Conservation (phyloP, 2,888 invertebrate genomes). For the Sialis fuliginosa region DNA sequence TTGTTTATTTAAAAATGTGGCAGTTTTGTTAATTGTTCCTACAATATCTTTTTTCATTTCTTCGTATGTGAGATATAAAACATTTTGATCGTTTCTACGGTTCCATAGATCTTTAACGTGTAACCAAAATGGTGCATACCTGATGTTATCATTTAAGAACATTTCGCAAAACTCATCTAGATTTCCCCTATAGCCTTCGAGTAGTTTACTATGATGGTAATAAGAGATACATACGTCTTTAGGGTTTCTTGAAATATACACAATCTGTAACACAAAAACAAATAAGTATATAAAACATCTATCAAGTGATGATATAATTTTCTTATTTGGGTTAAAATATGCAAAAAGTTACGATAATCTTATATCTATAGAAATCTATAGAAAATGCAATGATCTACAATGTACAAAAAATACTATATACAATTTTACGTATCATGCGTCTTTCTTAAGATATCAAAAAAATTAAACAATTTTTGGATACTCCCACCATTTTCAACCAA, state of each 20-base stretch:
- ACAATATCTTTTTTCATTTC: slow-evolving; percentile 24
- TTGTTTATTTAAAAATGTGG: slow-evolving; percentile 23
- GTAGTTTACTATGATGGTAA: background rate
- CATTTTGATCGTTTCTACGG: slow-evolving; percentile 11
- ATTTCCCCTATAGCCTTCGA: slow-evolving; percentile 11
- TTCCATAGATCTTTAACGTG: slow-evolving; percentile 16
- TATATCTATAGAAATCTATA: too few relatives aligned
- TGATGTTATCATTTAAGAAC: slow-evolving; percentile 16
- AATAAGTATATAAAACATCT: background rate
- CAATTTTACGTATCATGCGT: too few relatives aligned
- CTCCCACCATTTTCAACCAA: too few relatives aligned
- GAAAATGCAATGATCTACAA: too few relatives aligned
- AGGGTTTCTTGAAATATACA: slow-evolving; percentile 1
- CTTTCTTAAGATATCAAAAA: too few relatives aligned
- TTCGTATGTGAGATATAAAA: slow-evolving; percentile 18
- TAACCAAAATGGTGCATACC: slow-evolving; percentile 17
- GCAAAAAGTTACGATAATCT: too few relatives aligned
- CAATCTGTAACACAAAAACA: background rate
- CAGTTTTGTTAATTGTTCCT: slow-evolving; percentile 23
- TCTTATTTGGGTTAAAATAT: too few relatives aligned
- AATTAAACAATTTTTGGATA: too few relatives aligned
- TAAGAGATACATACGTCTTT: slow-evolving; percentile 2
- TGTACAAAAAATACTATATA: too few relatives aligned
- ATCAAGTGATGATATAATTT: too few relatives aligned
- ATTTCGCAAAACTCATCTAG: slow-evolving; percentile 11